Base-by-base conservation (phyloP, 2,888 invertebrate species). In the Dugesia japonica region DNA sequence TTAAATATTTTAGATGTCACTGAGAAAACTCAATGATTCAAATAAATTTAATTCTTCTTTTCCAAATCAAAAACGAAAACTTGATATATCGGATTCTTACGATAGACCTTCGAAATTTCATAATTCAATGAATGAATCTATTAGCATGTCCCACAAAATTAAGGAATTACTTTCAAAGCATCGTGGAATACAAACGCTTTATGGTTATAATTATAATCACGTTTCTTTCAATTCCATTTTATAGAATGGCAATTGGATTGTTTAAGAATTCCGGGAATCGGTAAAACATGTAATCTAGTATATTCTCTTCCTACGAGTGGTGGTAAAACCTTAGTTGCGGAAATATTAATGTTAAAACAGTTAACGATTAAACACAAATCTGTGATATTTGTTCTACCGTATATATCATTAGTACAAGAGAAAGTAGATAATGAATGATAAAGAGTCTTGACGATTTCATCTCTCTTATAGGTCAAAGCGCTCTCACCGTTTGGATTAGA, bases 351-450 rank as follows among this genome's bases (percentile, higher is more conserved):
- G 87, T 85, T 95, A 23, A 87, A 89, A 71, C 92, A 94, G 86
- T 86, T 95, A 4, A 84, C 94, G 13, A 89, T 90, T 79, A 87
- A 89, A 76, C 89, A 89, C 81, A 89, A 88, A 80, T 92, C 94
- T 87, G 92, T 89, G 15, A 85, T 97, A 26, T 90, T 97, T 80
- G 89, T 97, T 80, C 85, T 97, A 78, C 97, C 97, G 0, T 97
- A 90, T 87, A 92, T 97, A 17, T 91, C 95, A 4, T 90, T 97
- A 81, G 97, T 95, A 0, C 94, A 97, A 83, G 97, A 97, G 86
- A 97, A 97, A 88, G 92, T 92, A 56, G 13, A 7, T 13, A 13
- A 31, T 31, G 4, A 13, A 7, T 7, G 31, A 31, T 31, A 31
- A 0, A 1, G 17, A n/a, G 56, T 56, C 23, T 9, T 1, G 17